phyloP scores from a whole-genome alignment of 1,140 invertebrate genomes.

The Notospermus geniculatus region DNA sequence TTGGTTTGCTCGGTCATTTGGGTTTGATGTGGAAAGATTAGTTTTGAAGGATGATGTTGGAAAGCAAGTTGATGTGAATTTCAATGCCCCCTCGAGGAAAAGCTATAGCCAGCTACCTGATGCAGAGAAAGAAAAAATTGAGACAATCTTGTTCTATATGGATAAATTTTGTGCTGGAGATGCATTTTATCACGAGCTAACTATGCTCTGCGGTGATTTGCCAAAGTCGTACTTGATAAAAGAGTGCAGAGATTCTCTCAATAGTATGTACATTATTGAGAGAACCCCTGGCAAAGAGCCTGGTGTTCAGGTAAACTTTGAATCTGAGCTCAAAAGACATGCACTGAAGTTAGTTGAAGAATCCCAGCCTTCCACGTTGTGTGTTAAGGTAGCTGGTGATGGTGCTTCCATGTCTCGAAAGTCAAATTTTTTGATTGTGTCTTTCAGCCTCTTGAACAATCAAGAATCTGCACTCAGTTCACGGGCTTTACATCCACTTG shows the following conservation, averaged over 20 bases:
- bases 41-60: neutral
- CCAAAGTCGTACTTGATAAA: neutral
- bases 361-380: no score
- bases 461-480: no score
- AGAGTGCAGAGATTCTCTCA: constrained; percentile 4
- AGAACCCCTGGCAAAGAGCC: neutral
- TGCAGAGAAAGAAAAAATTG: neutral
- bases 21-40: neutral
- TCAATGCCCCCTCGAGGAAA: neutral
- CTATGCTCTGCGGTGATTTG: neutral
- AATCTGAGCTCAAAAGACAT: neutral
- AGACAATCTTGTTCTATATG: neutral
- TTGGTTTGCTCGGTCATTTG: neutral
- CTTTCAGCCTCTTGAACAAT: no score
- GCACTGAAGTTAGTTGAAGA: no score
- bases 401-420: no score
- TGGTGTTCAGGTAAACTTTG: constrained; percentile 2
- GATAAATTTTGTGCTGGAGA: constrained; percentile 2
- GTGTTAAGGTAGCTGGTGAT: no score
- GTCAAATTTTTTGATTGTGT: no score
- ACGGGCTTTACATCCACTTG: no score
- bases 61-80: neutral
- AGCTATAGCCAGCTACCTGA: neutral
- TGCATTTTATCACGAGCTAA: constrained; percentile 2
- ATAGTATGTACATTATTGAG: neutral